A percentile compares a stretch with the other conserved stretches of the same genome.
Conservation (phyloP, 2,797 vertebrate genomes). For the Orientallactaga sibirica region DNA sequence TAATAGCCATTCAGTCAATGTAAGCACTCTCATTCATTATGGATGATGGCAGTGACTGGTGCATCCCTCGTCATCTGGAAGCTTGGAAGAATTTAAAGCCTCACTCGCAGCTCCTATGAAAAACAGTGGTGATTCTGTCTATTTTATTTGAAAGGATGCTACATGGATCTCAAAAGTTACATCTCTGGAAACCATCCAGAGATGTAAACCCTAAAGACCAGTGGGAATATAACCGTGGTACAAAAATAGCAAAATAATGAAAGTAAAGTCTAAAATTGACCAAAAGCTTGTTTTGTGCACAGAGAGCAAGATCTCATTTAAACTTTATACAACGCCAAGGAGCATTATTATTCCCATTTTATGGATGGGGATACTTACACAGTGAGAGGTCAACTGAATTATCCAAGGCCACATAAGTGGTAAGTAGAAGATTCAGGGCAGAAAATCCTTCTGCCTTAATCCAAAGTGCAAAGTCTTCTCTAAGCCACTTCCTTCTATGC, state of each 20-base stretch:
- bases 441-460: not conserved
- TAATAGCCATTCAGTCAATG: constrained; percentile 63
- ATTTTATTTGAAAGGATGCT: not conserved
- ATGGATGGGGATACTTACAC: not conserved
- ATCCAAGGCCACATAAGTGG: not conserved
- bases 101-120: constrained; percentile 36
- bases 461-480: not conserved
- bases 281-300: constrained; percentile 21
- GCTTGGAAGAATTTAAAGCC: constrained; percentile 68
- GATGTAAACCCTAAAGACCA: not conserved
- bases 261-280: constrained; percentile 7
- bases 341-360: not conserved
- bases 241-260: constrained; percentile 24
- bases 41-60: constrained; percentile 61
- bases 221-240: not conserved
- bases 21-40: constrained; percentile 73
- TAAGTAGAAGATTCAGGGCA: constrained; percentile 22
- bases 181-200: constrained; percentile 34
- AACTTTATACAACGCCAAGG: not conserved
- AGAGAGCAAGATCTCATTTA: not conserved
- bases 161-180: constrained; percentile 47
- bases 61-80: constrained; percentile 67
- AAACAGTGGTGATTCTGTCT: not conserved
- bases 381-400: not conserved
- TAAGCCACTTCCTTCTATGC: not conserved